phyloP scores from a whole-genome alignment of 2,113 vertebrate species.

The Barnardius zonarius region DNA sequence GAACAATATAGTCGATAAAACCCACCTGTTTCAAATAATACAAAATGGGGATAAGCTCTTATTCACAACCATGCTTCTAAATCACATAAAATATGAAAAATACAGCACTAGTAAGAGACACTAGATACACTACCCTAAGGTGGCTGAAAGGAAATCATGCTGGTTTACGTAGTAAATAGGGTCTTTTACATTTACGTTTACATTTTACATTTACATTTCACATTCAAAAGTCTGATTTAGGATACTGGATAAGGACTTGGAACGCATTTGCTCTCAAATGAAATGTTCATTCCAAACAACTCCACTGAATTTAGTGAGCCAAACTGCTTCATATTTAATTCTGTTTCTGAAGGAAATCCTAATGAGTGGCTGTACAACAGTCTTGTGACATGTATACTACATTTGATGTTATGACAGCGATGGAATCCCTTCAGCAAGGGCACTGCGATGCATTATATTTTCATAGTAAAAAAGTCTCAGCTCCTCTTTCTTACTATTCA shows the following conservation, averaged over 20 bases:
- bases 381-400: neutral
- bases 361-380: neutral
- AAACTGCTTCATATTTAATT: neutral
- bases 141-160: neutral
- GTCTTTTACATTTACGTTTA: neutral
- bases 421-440: neutral
- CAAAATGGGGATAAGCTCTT: neutral
- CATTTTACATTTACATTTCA: neutral
- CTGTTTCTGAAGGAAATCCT: neutral
- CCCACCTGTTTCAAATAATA: conserved; percentile 82
- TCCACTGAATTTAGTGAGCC: neutral
- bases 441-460: neutral
- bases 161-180: neutral
- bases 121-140: neutral
- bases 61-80: neutral
- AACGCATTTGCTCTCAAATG: neutral
- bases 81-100: neutral
- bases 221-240: neutral
- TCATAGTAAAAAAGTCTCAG: neutral
- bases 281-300: neutral
- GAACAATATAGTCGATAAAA: conserved; percentile 99
- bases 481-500: neutral
- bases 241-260: neutral
- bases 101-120: neutral
- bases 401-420: neutral